Evolutionary conservation across 2,113 vertebrate genomes (phyloP), one percentile per base, ranked within the genome.

Genomic region (Siphamia tubifer): DNA sequence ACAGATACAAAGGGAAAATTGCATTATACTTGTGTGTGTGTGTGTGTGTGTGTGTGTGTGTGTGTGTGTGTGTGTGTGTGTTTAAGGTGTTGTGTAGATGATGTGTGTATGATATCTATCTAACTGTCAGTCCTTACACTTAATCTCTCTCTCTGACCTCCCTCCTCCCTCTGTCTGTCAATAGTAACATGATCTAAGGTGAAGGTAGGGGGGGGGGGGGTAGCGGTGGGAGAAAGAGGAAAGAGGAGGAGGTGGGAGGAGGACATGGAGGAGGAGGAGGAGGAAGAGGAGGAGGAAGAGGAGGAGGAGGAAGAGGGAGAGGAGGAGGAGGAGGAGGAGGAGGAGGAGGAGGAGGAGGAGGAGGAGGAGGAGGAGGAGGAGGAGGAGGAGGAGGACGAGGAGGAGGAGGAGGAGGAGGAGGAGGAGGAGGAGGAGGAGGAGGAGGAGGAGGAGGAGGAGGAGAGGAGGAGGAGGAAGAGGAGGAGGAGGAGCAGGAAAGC

Each of bases 141-240:
- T 85, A 83, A 82, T 85, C 80, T 82, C 55, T 61, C 60, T 63
- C 49, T 60, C 73, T 83, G 74, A 82, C 79, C 77, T 74, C 79
- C 74, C 69, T 65, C 67, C 73, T 68, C 67, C 54, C 79, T 67
- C 70, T 44, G 44, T 84, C 65, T 71, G 79, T 87, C 83, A 83
- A 85, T 80, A 75, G 89, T 86, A 91, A 92, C 87, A 78, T 86
- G 85, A 92, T 90, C 87, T 87, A 76, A 80, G 83, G 82, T 81
- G 60, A 77, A 43, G 81, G 67, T 38, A 67, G 64, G 63, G 74
- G 70, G n/a, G n/a, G 81, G 66, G 80, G 74, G 82, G 79, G 65
- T 74, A 65, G 73, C 77, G 51, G 78, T 76, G 40, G 54, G 64
- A 79, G 72, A 64, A 68, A 65, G 77, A 78, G 65, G 69, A 77